Base-by-base conservation (phyloP, 2,797 vertebrate genomes). In the Gorsachius magnificus region DNA sequence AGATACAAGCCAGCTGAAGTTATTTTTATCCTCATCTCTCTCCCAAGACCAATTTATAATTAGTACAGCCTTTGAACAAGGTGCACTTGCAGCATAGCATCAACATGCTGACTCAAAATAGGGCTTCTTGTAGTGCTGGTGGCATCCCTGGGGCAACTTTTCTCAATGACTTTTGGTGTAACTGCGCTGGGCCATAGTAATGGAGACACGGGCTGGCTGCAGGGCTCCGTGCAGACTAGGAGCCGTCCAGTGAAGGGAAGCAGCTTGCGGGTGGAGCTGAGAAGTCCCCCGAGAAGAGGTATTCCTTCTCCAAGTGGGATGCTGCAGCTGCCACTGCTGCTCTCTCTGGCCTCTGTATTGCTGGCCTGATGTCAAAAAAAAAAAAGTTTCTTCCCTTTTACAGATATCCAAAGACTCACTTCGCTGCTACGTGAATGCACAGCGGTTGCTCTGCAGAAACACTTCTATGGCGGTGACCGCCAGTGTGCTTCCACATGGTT, bases 1-100 rank as follows among this genome's bases (percentile, higher is more conserved):
- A 80, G 90, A 94, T 91, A 69, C 69, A 54, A 86, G 86, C 60
- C 8, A 10, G 80, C 91, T 71, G 38, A 74, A 81, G 92, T 65
- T 95, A 97, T 95, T 95, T 96, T 93, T 96, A 93, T 51, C 79
- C 69, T 81, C 82, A 38, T 90, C 90, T 96, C 76, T 43, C 41
- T 43, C 84, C 75, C 75, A 85, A 92, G 92, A 92, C 71, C 89
- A 75, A 84, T 88, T 95, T 97, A 96, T 96, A 97, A 97, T 96
- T 96, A 89, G 92, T 63, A 80, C 69, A 69, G 94, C 61, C 76
- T 95, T 92, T 92, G 93, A 96, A 94, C 82, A 72, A 83, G 84
- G 72, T 38, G 70, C 89, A 65, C 78, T 96, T 54, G 86, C 75
- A 84, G 77, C 29, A 72, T 4, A 65, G 69, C 66, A 46, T 51